Percentiles rank a stretch among this genome's conserved stretches.
These are phyloP conservation scores for Onthophagus sagittarius DNA, from an alignment of 2,888 invertebrate genomes.

Conservation along the genomic window DNA sequence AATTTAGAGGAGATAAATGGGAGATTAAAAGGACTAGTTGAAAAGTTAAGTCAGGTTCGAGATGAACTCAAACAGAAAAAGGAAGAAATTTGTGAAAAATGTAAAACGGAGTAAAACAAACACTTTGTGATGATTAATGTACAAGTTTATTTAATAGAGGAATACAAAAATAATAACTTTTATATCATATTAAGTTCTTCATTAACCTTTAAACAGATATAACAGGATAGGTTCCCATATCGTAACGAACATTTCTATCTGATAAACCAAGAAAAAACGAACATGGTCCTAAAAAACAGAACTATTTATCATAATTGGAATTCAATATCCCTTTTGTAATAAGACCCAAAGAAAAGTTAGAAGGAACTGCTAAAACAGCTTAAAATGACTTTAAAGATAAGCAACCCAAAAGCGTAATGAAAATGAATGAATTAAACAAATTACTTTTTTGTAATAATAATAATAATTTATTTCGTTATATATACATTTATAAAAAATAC, in stretches of 20 bases:
- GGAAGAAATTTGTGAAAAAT: slow-evolving; percentile 13
- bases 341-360: neutral
- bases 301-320: neutral
- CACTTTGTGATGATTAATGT: neutral
- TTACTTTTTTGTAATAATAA: slow-evolving; percentile 7
- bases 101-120: neutral
- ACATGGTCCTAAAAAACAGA: slow-evolving; percentile 40
- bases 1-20: slow-evolving; percentile 26
- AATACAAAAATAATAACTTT: neutral
- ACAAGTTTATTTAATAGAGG: neutral
- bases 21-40: slow-evolving; percentile 20
- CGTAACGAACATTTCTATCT: slow-evolving; percentile 37
- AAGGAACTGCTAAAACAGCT: neutral
- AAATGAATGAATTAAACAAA: slow-evolving; percentile 5
- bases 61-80: slow-evolving; percentile 22
- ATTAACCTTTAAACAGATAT: slow-evolving; percentile 15
- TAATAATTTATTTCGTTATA: slow-evolving; percentile 17
- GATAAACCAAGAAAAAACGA: slow-evolving; percentile 43
- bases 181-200: neutral
- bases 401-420: slow-evolving; percentile 1
- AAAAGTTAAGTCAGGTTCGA: slow-evolving; percentile 23
- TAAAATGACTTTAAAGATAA: slow-evolving; percentile 11
- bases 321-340: slow-evolving; percentile 17
- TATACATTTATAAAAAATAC: slow-evolving; percentile 33
- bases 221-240: slow-evolving; percentile 16